Percentiles rank a stretch among this genome's conserved stretches.
Evolutionary conservation across 2,797 vertebrate species (phyloP).

Genomic region (Threskiornis aethiopicus): DNA sequence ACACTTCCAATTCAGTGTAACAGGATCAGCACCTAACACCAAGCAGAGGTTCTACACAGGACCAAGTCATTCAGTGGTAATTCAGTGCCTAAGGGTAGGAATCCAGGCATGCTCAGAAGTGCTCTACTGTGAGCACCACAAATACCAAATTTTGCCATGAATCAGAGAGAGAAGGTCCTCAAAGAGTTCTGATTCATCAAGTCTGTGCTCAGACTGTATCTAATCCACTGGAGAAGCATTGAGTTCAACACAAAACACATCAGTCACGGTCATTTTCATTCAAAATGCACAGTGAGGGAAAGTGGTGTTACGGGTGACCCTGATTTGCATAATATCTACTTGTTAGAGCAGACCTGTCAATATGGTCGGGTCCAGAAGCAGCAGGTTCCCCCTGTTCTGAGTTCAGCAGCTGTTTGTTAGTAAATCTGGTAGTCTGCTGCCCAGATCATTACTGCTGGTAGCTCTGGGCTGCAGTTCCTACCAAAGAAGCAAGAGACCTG

Average conservation of each 20-base stretch:
- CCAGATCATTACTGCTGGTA: background rate
- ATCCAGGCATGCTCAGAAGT: background rate
- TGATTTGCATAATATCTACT: background rate
- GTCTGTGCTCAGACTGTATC: background rate
- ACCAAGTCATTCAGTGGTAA: rapidly evolving
- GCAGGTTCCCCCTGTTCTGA: background rate
- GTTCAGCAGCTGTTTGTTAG: background rate
- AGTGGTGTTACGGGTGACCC: background rate
- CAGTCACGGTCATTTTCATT: background rate
- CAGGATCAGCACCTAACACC: background rate
- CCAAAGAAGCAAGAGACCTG: background rate
- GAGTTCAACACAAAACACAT: background rate
- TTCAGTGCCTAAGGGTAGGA: background rate
- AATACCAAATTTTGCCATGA: background rate
- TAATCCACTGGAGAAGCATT: background rate
- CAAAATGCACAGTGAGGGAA: background rate
- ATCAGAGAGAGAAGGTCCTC: rapidly evolving
- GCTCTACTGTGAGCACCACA: rapidly evolving
- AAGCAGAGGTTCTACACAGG: background rate
- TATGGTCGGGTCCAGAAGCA: background rate
- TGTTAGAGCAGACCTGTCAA: background rate
- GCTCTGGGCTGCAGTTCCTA: background rate
- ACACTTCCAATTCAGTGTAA: background rate
- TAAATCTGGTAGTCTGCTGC: background rate
- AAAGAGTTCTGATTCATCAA: background rate